Evolutionary conservation across 2,888 invertebrate genomes (phyloP).

Genomic region (Tethea ocularis): DNA sequence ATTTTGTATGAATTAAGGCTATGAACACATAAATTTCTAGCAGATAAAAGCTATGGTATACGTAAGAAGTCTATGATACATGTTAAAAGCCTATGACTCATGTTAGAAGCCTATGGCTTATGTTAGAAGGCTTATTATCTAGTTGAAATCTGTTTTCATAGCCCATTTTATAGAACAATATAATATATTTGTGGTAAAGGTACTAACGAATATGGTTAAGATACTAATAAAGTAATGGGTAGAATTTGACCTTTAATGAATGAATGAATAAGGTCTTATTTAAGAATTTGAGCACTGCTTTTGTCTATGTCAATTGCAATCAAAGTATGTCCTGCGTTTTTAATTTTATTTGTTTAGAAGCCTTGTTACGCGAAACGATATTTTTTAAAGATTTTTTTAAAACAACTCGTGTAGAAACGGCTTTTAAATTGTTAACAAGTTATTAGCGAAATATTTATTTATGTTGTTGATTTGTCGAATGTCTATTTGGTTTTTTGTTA

Average conservation of each 20-base stretch:
- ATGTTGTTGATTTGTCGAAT: constrained; percentile 1
- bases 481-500: neutral
- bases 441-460: neutral
- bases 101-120: neutral
- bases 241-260: neutral
- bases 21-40: neutral
- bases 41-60: neutral
- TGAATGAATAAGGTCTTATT: neutral
- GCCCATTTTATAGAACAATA: neutral
- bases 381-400: no score
- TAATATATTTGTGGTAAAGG: neutral
- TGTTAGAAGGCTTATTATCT: neutral
- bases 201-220: neutral
- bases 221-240: neutral
- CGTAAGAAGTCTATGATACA: no score
- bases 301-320: neutral
- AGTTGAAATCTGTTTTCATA: neutral
- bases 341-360: neutral
- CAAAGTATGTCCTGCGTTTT: neutral
- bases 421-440: neutral
- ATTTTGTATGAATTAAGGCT: neutral
- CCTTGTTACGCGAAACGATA: neutral
- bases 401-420: neutral
- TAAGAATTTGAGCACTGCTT: neutral
- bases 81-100: neutral